These are phyloP conservation scores for Asobara japonica DNA, from an alignment of 1,140 invertebrate genomes.

Conservation along the genomic window DNA sequence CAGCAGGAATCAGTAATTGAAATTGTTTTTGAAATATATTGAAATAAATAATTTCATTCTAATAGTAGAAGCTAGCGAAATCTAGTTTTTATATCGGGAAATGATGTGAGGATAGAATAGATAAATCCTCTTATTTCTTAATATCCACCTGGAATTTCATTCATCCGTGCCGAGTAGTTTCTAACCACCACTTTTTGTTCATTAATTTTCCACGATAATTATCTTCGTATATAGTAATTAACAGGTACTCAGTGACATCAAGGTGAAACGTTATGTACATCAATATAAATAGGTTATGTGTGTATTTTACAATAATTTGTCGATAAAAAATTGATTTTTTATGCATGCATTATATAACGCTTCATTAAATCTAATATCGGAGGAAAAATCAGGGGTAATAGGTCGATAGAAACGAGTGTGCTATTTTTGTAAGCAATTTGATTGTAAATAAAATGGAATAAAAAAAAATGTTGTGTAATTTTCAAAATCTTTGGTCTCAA, in stretches of 20 bases:
- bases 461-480: too few relatives aligned
- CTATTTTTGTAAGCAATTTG: too few relatives aligned
- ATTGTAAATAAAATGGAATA: too few relatives aligned
- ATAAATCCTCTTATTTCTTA: neutral
- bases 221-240: neutral
- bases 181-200: slow-evolving; percentile 1
- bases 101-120: neutral
- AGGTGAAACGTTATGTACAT: neutral
- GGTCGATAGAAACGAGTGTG: too few relatives aligned
- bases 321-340: neutral
- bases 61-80: too few relatives aligned
- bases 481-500: too few relatives aligned
- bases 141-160: neutral
- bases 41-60: too few relatives aligned
- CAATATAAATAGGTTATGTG: neutral
- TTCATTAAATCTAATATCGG: neutral
- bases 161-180: neutral
- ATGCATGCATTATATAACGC: neutral
- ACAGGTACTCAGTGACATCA: neutral
- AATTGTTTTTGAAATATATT: too few relatives aligned
- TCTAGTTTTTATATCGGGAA: too few relatives aligned
- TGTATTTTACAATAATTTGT: neutral
- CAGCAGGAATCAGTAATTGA: neutral
- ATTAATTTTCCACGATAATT: neutral
- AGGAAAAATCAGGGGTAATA: too few relatives aligned